phyloP scores from a whole-genome alignment of 2,888 invertebrate species.

The Lampropteryx suffumata region DNA sequence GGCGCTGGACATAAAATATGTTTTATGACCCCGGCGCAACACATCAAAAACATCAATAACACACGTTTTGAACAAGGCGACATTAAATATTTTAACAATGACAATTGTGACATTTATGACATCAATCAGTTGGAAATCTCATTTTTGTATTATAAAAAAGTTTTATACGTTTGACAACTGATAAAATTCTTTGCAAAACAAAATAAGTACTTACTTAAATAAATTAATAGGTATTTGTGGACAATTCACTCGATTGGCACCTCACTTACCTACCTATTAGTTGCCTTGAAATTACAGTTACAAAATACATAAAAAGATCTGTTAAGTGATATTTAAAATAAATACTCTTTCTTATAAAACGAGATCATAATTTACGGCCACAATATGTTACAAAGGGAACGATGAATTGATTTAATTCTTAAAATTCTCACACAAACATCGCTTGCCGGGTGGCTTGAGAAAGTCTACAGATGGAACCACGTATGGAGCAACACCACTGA shows the following conservation, averaged over 20 bases:
- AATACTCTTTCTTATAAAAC: too few relatives aligned
- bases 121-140: constrained; percentile 14
- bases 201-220: too few relatives aligned
- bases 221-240: too few relatives aligned
- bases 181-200: too few relatives aligned
- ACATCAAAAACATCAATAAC: constrained; percentile 73
- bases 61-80: constrained; percentile 21
- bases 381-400: too few relatives aligned
- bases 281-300: too few relatives aligned
- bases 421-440: constrained; percentile 16
- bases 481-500: constrained; percentile 45
- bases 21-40: constrained; percentile 71
- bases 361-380: not conserved
- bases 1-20: constrained; percentile 72
- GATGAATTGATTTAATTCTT: constrained; percentile 7
- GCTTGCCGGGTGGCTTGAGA: constrained; percentile 46
- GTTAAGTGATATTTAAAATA: too few relatives aligned
- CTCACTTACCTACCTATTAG: too few relatives aligned
- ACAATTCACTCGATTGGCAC: too few relatives aligned
- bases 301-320: too few relatives aligned
- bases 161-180: too few relatives aligned
- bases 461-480: constrained; percentile 66
- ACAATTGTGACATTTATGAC: constrained; percentile 15
- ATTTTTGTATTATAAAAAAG: not conserved
- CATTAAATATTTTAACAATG: constrained; percentile 17